phyloP scores from a whole-genome alignment of 1,140 invertebrate genomes.

The Oryctes rhinoceros region DNA sequence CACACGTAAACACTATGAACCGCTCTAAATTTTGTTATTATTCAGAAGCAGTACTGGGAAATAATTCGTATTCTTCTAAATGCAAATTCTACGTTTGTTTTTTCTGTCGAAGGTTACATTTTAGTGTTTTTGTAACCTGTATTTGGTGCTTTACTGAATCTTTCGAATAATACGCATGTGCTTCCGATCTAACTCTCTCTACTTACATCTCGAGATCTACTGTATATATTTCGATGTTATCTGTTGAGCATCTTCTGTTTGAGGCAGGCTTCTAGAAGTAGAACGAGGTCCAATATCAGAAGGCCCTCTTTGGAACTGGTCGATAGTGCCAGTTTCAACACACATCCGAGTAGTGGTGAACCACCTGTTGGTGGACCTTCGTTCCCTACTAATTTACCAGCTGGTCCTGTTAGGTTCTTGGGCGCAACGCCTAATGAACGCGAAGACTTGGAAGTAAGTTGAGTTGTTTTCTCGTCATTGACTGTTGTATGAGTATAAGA shows the following conservation, averaged over 20 bases:
- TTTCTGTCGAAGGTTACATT: background rate
- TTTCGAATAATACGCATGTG: background rate
- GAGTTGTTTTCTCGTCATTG: conserved; percentile 40
- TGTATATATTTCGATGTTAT: background rate
- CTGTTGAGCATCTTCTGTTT: conserved; percentile 30
- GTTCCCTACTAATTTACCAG: conserved; percentile 64
- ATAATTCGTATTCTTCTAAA: background rate
- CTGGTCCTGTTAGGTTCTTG: conserved; percentile 67
- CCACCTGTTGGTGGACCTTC: conserved; percentile 55
- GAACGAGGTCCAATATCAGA: conserved; percentile 62
- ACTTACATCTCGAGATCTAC: background rate
- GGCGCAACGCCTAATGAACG: conserved; percentile 68
- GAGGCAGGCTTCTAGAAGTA: conserved; percentile 54
- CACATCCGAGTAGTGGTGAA: conserved; percentile 63
- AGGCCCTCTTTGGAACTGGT: conserved; percentile 79
- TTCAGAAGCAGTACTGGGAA: background rate
- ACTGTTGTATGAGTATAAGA: background rate
- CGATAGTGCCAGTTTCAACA: conserved; percentile 81
- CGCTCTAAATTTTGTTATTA: background rate
- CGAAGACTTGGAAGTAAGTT: conserved; percentile 59
- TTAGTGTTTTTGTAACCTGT: background rate
- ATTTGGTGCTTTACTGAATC: too few relatives aligned
- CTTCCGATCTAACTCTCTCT: background rate
- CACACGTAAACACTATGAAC: background rate
- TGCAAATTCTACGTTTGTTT: background rate